These are phyloP conservation scores for Polymixis flavicincta DNA, from an alignment of 2,888 invertebrate genomes.

Conservation along the genomic window DNA sequence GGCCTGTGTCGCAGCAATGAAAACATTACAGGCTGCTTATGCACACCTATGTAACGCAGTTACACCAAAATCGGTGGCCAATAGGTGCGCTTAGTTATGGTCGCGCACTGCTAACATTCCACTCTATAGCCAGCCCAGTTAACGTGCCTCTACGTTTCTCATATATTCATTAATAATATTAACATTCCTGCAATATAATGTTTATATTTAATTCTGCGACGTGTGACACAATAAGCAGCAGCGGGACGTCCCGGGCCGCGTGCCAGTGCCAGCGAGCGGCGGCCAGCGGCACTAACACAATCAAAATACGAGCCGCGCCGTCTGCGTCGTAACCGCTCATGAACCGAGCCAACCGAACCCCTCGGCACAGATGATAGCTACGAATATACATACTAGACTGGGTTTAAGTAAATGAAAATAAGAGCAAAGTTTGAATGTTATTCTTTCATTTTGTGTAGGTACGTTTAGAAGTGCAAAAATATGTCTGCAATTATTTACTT, in stretches of 20 bases:
- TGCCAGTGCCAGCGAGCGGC: too few species aligned
- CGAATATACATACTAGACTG: neutral
- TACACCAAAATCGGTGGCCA: neutral
- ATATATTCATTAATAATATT: neutral
- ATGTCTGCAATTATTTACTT: neutral
- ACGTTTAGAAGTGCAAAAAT: neutral
- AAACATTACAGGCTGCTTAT: too few species aligned
- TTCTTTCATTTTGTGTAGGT: slow-evolving; percentile 2
- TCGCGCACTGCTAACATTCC: neutral
- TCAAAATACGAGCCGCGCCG: slow-evolving; percentile 39
- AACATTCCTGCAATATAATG: slow-evolving; percentile 16
- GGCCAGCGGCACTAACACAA: slow-evolving; percentile 18
- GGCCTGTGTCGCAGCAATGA: too few species aligned
- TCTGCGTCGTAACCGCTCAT: slow-evolving; percentile 3
- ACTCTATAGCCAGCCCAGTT: too few species aligned
- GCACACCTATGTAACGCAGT: neutral
- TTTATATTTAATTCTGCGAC: slow-evolving; percentile 26
- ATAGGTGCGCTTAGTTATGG: neutral
- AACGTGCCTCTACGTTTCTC: neutral
- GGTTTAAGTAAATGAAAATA: neutral
- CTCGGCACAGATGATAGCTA: neutral
- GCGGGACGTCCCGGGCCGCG: neutral
- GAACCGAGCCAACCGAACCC: neutral
- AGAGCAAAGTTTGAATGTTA: neutral
- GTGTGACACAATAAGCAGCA: slow-evolving; percentile 11